Evolutionary conservation across 2,888 invertebrate species (phyloP).

Genomic region (Harpagoxenus sublaevis): DNA sequence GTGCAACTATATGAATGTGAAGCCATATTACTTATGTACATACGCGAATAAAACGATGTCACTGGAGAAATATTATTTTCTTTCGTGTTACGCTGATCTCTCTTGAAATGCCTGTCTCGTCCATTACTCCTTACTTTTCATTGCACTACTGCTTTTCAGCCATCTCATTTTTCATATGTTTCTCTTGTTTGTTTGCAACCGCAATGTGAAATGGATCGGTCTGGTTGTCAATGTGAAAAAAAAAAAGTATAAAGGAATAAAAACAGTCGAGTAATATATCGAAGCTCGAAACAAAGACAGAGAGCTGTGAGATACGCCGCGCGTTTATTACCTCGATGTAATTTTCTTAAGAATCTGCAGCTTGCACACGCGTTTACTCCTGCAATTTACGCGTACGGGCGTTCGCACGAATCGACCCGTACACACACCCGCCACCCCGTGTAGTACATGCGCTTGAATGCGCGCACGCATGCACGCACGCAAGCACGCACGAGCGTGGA

Average conservation of each 20-base stretch:
- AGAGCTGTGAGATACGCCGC: background rate
- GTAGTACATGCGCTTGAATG: conserved; percentile 55
- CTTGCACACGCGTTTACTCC: conserved; percentile 26
- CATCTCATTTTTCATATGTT: conserved; percentile 25
- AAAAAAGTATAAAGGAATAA: background rate
- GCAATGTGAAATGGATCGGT: conserved; percentile 27
- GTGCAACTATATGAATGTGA: background rate
- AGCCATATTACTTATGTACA: conserved; percentile 4
- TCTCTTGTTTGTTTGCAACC: background rate
- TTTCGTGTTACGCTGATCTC: conserved; percentile 40
- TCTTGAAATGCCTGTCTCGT: conserved; percentile 38
- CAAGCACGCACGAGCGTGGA: conserved; percentile 21
- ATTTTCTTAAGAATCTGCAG: conserved; percentile 41
- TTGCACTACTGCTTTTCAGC: conserved; percentile 1
- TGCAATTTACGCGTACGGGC: conserved; percentile 41
- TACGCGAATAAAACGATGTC: conserved; percentile 25
- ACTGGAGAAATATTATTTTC: conserved; percentile 40
- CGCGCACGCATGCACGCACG: conserved; percentile 47
- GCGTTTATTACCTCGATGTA: conserved; percentile 8
- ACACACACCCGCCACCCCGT: conserved; percentile 51
- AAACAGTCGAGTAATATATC: background rate
- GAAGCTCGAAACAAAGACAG: background rate
- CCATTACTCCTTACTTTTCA: conserved; percentile 41
- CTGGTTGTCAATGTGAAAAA: background rate
- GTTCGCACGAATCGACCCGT: conserved; percentile 52